phyloP scores from a whole-genome alignment of 2,113 vertebrate genomes.

The Oophaga pumilio region DNA sequence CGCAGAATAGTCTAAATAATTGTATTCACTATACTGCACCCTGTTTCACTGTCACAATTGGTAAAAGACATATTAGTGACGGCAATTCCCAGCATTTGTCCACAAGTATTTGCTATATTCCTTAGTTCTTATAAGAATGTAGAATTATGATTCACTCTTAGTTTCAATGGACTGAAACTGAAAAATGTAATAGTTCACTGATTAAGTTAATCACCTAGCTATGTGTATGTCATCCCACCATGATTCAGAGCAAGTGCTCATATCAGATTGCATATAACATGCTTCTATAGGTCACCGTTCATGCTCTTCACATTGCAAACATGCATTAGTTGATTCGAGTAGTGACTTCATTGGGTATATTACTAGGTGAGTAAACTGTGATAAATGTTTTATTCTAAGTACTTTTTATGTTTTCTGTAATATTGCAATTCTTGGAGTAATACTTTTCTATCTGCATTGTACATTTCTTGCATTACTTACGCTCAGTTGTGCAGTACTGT shows the following conservation, averaged over 20 bases:
- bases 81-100: neutral
- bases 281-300: slow-evolving; percentile 17
- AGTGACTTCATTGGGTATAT: neutral
- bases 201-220: slow-evolving; percentile 36
- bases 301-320: slow-evolving; percentile 17
- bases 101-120: neutral
- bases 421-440: neutral
- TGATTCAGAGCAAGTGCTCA: slow-evolving; percentile 16
- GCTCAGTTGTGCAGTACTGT: no score
- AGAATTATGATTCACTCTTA: neutral
- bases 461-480: no score
- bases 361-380: neutral
- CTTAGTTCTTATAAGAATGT: neutral
- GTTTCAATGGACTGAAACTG: neutral
- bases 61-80: neutral
- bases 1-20: neutral
- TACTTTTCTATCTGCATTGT: neutral
- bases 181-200: neutral
- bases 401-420: neutral
- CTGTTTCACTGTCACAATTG: neutral
- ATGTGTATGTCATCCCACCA: slow-evolving; percentile 7
- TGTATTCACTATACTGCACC: neutral
- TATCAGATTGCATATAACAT: neutral
- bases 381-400: neutral
- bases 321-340: neutral